A percentile compares a stretch with the other conserved stretches of the same genome.
phyloP scores from a whole-genome alignment of 2,888 invertebrate genomes.

The Hydraecia micacea region DNA sequence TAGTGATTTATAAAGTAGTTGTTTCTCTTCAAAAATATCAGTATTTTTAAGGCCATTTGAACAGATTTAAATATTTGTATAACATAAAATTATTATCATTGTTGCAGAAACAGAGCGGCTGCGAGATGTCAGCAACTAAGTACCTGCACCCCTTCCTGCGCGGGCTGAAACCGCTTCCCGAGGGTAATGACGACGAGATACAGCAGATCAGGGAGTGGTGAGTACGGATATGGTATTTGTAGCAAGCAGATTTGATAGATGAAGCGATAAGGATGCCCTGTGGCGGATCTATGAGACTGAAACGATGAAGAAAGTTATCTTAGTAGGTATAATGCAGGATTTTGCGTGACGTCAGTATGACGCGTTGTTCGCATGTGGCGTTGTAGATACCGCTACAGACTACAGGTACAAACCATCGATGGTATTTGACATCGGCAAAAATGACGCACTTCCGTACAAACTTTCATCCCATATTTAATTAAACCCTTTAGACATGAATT shows the following conservation, averaged over 20 bases:
- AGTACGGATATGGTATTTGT: conserved; percentile 59
- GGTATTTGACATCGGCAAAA: neutral
- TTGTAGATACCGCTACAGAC: too few species aligned
- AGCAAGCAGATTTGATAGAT: neutral
- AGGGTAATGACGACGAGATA: conserved; percentile 90
- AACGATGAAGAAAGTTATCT: neutral
- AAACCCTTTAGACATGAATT: neutral
- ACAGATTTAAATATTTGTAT: neutral
- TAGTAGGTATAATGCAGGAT: too few species aligned
- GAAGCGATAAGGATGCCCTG: neutral
- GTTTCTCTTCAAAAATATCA: neutral
- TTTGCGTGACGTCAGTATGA: too few species aligned
- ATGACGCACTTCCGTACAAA: neutral
- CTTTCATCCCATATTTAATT: neutral
- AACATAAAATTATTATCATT: conserved; percentile 12
- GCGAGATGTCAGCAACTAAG: conserved; percentile 85
- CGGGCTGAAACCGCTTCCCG: conserved; percentile 88
- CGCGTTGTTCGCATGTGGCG: too few species aligned
- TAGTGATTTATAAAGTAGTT: too few species aligned
- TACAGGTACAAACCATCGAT: neutral
- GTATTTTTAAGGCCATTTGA: too few species aligned
- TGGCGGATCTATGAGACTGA: neutral
- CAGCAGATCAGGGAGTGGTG: conserved; percentile 91
- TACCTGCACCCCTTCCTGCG: conserved; percentile 90
- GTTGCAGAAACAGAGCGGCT: conserved; percentile 47